Conservation (phyloP, 2,113 vertebrate genomes). For the Salvelinus sp. region DNA sequence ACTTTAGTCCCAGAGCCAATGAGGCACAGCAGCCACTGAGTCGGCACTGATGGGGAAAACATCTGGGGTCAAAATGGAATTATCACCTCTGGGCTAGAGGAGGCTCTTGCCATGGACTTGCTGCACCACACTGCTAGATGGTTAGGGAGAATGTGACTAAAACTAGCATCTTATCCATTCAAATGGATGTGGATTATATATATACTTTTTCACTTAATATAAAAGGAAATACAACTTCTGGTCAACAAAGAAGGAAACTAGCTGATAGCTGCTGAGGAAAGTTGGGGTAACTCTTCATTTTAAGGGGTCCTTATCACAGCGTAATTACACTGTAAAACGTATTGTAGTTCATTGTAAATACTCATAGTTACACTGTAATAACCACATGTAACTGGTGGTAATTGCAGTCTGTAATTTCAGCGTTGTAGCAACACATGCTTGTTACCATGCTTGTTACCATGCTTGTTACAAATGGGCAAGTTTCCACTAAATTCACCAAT, state of each 20-base stretch:
- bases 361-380: no score
- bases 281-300: no score
- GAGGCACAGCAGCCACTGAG: neutral
- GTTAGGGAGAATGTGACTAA: neutral
- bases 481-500: no score
- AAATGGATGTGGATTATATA: neutral
- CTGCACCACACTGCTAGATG: neutral
- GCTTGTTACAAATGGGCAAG: no score
- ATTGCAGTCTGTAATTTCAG: no score
- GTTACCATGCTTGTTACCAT: no score
- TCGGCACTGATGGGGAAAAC: constrained; percentile 25
- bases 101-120: neutral
- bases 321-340: no score
- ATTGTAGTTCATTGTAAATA: no score
- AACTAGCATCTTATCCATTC: neutral
- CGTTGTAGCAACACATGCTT: no score
- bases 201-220: neutral
- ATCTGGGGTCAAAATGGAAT: constrained; percentile 11
- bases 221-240: neutral
- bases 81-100: constrained; percentile 1
- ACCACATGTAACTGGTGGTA: no score
- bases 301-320: no score
- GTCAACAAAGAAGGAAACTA: neutral
- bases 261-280: neutral
- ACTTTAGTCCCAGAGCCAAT: neutral